Base-by-base conservation (phyloP, 2,797 vertebrate genomes). In the Luscinia luscinia region DNA sequence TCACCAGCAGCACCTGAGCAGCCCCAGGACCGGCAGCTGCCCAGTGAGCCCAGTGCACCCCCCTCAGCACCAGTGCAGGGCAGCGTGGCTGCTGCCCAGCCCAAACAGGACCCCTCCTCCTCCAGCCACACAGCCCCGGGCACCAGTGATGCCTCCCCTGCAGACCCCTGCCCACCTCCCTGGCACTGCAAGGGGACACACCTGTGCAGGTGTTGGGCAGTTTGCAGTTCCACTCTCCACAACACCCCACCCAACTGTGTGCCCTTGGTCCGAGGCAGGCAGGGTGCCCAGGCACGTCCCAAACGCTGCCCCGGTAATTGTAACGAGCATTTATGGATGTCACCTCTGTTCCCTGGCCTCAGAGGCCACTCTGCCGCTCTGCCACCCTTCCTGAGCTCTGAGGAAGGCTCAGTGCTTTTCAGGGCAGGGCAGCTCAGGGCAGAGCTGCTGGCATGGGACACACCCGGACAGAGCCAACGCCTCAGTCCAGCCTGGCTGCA, bases 31-130 rank as follows among this genome's bases (percentile, higher is more conserved):
- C 32, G 22, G 13, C 2, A 1, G 2, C 41, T 36, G 59, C 51
- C 15, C 55, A 9, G 3, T 4, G 32, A 41, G 4, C 26, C 32
- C 0, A 0, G 9, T 20, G 9, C 69, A 41, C 3, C 1, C 2
- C 45, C 24, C 34, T 28, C 8, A 14, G 41, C 0, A 0, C 41
- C 12, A 23, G 46, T 0, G 2, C 7, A 18, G 27, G 45, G 52
- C 59, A 59, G 0, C 0, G 0, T 1, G 0, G 46, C 7, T 22
- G 8, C 36, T 9, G 28, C 3, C 0, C 4, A 3, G 43, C 0
- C 46, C 61, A 8, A 1, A 5, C 15, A 18, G n/a, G 4, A 24
- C 6, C 0, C 12, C 15, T 36, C 46, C 54, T 48, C 8, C 28
- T 51, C 28, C 40, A 5, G 43, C 1, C 67, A 11, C 16, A 19